These are phyloP conservation scores for Galago senegalensis DNA, from an alignment of 2,797 vertebrate species.

Conservation along the genomic window DNA sequence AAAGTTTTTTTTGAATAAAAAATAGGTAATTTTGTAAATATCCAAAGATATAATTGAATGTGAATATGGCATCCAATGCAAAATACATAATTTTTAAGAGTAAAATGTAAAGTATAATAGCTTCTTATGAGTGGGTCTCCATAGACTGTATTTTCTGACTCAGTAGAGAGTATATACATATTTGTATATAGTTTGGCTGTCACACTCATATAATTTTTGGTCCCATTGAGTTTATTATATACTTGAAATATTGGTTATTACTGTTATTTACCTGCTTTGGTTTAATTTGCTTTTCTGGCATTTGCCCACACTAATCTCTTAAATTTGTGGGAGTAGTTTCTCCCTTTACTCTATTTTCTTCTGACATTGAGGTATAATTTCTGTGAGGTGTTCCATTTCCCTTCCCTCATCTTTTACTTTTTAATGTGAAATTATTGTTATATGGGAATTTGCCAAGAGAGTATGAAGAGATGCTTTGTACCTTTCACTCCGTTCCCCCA, in stretches of 20 bases:
- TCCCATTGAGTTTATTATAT: background rate
- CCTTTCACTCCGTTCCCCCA: background rate
- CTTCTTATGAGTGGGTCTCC: background rate
- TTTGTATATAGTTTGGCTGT: constrained; percentile 21
- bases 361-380: background rate
- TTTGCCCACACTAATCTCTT: background rate
- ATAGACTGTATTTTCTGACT: background rate
- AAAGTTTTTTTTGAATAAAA: background rate
- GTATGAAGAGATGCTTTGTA: background rate
- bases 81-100: background rate
- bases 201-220: background rate
- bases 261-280: background rate
- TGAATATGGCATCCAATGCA: background rate
- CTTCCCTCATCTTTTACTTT: background rate
- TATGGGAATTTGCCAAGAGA: background rate
- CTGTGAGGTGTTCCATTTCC: background rate
- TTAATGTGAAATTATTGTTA: background rate
- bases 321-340: background rate
- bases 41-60: background rate
- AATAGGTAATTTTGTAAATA: constrained; percentile 39
- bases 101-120: constrained; percentile 1
- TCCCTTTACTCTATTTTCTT: background rate
- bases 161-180: background rate
- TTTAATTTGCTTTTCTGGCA: constrained; percentile 30
- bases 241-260: constrained; percentile 1